phyloP scores from a whole-genome alignment of 2,888 invertebrate species.

The Helicoverpa assulta region DNA sequence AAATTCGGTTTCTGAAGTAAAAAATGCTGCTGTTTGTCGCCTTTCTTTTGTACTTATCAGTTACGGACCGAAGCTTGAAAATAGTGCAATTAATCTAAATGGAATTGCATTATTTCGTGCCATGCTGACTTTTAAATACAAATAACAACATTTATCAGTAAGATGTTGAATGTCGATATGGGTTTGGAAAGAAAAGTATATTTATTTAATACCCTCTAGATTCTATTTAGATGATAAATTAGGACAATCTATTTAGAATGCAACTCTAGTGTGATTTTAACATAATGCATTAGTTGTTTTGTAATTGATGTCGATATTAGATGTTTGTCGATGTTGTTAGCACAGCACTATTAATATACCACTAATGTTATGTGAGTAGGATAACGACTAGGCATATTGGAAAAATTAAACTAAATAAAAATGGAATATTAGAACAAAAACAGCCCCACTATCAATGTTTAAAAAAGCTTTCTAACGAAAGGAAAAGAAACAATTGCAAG shows the following conservation, averaged over 20 bases:
- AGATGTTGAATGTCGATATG: constrained; percentile 16
- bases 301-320: constrained; percentile 44
- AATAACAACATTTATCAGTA: constrained; percentile 45
- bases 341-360: constrained; percentile 36
- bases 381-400: background rate
- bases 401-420: too few relatives aligned
- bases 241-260: constrained; percentile 10
- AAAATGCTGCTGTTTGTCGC: background rate
- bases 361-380: background rate
- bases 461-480: too few relatives aligned
- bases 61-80: background rate
- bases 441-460: background rate
- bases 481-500: too few relatives aligned
- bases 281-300: constrained; percentile 38
- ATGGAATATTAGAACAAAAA: background rate
- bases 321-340: constrained; percentile 51
- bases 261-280: constrained; percentile 38
- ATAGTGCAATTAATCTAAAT: background rate
- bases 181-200: constrained; percentile 15
- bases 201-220: background rate
- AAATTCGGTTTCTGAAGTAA: background rate
- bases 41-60: background rate
- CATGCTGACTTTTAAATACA: background rate
- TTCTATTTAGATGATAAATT: background rate
- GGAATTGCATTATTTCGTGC: background rate